Evolutionary conservation across 2,888 invertebrate species (phyloP), one percentile per base, ranked within the genome.

Genomic region (Malacosoma neustria): DNA sequence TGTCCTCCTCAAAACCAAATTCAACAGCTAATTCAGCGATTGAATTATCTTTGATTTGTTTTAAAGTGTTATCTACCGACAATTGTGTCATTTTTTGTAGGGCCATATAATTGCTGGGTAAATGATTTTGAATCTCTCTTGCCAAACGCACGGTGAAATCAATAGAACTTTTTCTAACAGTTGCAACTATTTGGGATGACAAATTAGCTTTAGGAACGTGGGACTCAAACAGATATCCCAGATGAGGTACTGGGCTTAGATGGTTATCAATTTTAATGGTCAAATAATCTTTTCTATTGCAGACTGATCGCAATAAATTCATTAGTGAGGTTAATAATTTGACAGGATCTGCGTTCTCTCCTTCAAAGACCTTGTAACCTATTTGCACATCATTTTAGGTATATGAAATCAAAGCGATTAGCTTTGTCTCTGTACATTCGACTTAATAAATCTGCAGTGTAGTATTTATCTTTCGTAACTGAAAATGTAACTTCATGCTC

Each of bases 241-340:
- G 22, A 30, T 43, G 11, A 15, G 38, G 39, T 11, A 38, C 37
- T 30, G 43, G 45, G 29, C 31, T 40, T 13, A 46, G 31, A 34
- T 42, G 37, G 13, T 33, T 13, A 14, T 42, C 40, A 15, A 46
- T 37, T 34, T 39, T 22, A 29, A 46, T 38, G 11, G 39, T 30
- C 7, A 51, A 38, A 37, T 33, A 41, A 35, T 40, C 31, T 29
- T 37, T 39, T 34, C 47, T 46, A 14, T 37, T 43, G 35, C 45
- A 49, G 33, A 52, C 14, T 14, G 51, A 52, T 15, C 48, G 40
- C 7, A 54, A 34, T 14, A 49, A 34, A 7, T 31, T 43, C 37
- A 48, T 46, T 32, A 51, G 35, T 4, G 40, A 13, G 6, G 32
- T 15, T 30, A 48, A 34, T 30, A 51, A 32, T 33, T 33, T 12